Conservation (phyloP, 2,113 vertebrate species). For the Thymallus thymallus region DNA sequence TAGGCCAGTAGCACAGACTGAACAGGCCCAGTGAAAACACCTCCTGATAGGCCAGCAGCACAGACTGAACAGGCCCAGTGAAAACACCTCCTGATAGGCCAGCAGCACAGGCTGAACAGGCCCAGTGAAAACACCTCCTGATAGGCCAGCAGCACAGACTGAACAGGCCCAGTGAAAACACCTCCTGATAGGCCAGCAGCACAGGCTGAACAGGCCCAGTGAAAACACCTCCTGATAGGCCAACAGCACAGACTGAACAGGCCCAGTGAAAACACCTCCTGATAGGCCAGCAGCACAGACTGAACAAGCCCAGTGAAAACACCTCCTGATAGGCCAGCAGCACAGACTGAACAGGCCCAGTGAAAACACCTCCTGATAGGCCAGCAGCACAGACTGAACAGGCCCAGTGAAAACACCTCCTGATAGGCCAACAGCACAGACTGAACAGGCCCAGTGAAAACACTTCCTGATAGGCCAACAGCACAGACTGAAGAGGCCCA, state of each 20-base stretch:
- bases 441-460: conserved; percentile 14
- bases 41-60: background rate
- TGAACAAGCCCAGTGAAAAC: conserved; percentile 16
- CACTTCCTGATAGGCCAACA: conserved; percentile 1
- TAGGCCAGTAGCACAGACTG: background rate
- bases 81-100: conserved; percentile 12
- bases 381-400: background rate
- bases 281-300: background rate
- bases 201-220: conserved; percentile 1
- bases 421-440: background rate
- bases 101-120: background rate
- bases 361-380: conserved; percentile 14
- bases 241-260: background rate
- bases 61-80: conserved; percentile 4
- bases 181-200: background rate
- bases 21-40: conserved; percentile 18
- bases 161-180: conserved; percentile 12
- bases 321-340: background rate
- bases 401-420: conserved; percentile 15
- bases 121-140: conserved; percentile 11
- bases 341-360: background rate
- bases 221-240: conserved; percentile 12
- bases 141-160: background rate
- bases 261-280: conserved; percentile 10
- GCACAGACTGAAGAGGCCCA: background rate